Percentiles rank a stretch among this genome's conserved stretches.
Evolutionary conservation across 2,113 vertebrate species (phyloP).

Genomic region (Atractosteus spatula): DNA sequence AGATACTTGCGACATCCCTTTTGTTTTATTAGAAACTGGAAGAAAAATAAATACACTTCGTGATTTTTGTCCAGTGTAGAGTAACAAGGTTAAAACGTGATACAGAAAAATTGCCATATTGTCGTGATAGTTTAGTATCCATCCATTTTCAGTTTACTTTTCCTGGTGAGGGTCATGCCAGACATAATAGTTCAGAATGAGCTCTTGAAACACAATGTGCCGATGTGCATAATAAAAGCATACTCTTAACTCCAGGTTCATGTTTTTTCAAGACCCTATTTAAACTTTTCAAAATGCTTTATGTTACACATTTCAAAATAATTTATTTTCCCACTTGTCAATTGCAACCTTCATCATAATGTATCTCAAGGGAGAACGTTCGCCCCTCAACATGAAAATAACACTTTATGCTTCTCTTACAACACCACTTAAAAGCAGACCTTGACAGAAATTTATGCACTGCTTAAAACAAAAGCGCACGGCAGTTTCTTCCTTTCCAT

Average conservation of each 20-base stretch:
- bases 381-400: background rate
- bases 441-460: background rate
- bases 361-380: background rate
- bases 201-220: no score
- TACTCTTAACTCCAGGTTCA: no score
- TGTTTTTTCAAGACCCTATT: background rate
- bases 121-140: no score
- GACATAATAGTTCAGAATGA: no score
- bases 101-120: no score
- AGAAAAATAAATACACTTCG: background rate
- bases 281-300: background rate
- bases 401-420: background rate
- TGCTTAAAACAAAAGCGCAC: background rate
- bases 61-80: no score
- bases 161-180: no score
- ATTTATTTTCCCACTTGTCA: conserved; percentile 7
- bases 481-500: no score
- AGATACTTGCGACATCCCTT: no score
- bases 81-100: no score
- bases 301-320: background rate
- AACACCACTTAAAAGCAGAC: background rate
- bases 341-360: background rate
- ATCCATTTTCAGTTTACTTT: no score
- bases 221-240: no score
- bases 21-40: background rate